Evolutionary conservation across 1,140 invertebrate genomes (phyloP), one percentile per base, ranked within the genome.

Genomic region (Lasaia peninsularis): DNA sequence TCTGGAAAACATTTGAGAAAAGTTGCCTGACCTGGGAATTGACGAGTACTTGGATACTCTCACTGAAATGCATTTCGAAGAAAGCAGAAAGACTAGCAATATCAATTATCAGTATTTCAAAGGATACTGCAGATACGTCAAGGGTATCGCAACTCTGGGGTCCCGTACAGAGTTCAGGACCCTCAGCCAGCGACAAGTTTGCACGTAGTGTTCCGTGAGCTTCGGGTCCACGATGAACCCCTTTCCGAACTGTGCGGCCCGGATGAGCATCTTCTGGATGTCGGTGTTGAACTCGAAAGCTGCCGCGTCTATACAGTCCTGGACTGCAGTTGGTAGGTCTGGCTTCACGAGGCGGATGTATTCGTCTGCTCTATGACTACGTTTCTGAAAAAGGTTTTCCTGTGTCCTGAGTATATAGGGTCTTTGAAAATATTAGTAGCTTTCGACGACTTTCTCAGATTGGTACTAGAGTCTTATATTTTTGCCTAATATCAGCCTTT

Each of bases 171-270:
- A 94, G 89, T 99, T 99, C 16, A 99, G 80, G 21, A 99, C 96
- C 55, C 97, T 89, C 55, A 99, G 81, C 78, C 93, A 94, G 69
- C 96, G 91, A 75, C 97, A 97, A 88, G 98, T 98, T 67, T 92
- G 92, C 10, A 98, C 95, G 82, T 98, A 98, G 56, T 93, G 89
- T 34, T 97, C 93, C 0, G 97, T 93, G 80, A 94, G 91, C 20
- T 67, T 63, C 48, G 94, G 93, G 59, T 94, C 93, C 9, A 92
- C 91, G 18, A 97, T 91, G 77, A 98, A 99, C 63, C 96, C 95
- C 90, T 99, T 99, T 2, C 98, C 98, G 90, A 98, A 98, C 70
- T 97, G 95, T 0, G 98, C 97, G 32, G 98, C 96, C 68, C 94
- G 92, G 49, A 99, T 93, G 1, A 99, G 88, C 88, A 95, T 93